A percentile compares a stretch with the other conserved stretches of the same genome.
phyloP scores from a whole-genome alignment of 2,797 vertebrate genomes.

The Lepilemur septentrionalis region DNA sequence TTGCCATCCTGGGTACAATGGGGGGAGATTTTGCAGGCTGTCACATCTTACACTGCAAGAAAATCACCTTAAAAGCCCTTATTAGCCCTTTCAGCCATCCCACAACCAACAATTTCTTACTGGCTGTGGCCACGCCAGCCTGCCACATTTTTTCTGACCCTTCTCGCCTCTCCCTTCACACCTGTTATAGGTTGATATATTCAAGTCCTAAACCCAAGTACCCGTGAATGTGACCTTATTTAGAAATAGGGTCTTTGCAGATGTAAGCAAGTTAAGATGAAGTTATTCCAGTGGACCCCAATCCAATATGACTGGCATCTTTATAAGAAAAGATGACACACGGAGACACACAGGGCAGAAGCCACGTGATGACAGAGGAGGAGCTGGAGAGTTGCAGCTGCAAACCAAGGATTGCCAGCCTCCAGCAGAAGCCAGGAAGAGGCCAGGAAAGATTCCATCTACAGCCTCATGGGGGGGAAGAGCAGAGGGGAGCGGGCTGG shows the following conservation, averaged over 20 bases:
- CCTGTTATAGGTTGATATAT: neutral
- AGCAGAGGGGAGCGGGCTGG: too few relatives aligned
- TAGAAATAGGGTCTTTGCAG: neutral
- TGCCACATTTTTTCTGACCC: neutral
- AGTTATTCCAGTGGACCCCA: neutral
- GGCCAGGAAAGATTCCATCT: neutral
- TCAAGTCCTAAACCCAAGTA: neutral
- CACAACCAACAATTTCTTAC: neutral
- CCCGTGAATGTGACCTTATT: neutral
- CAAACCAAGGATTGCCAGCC: neutral
- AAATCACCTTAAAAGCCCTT: neutral
- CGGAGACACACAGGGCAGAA: neutral
- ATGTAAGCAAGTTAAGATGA: neutral
- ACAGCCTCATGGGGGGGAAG: neutral
- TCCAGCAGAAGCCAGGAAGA: neutral
- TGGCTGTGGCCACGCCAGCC: neutral
- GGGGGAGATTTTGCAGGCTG: neutral
- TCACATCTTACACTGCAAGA: neutral
- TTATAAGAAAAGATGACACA: neutral
- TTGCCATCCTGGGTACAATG: neutral
- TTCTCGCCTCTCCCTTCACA: neutral
- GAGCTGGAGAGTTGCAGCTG: neutral
- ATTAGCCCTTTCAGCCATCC: neutral
- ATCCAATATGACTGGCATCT: neutral
- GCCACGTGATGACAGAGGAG: neutral